Evolutionary conservation across 2,888 invertebrate species (phyloP), one percentile per base, ranked within the genome.

Genomic region (Diaprepes abbreviatus): DNA sequence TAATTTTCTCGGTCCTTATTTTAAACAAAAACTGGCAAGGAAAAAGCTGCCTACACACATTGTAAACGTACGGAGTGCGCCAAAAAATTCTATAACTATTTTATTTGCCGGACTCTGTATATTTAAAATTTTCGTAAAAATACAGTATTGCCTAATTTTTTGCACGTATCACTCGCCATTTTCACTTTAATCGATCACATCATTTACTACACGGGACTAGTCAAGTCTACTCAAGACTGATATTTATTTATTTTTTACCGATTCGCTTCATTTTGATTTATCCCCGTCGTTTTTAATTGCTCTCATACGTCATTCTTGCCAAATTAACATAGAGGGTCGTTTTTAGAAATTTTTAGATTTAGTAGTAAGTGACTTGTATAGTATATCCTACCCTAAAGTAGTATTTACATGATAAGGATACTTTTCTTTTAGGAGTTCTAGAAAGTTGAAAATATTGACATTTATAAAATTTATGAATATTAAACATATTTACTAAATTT

Each of bases 141-240:
- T 16, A 6, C 2, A 16, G 6, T 17, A 40, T 1, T 1, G 40
- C 7, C 7, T 2, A 16, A 10, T 45, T n/a, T 45, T n/a, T 45
- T 24, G 1, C 24, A 24, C 3, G 7, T 12, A 45, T 24, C 45
- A 45, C 24, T 45, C 24, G 21, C 21, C 21, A 45, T 21, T 21
- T 21, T 16, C 3, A n/a, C 2, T n/a, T 45, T 45, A 21, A 21
- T n/a, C 2, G n/a, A n/a, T n/a, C n/a, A n/a, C 14, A 52, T 17
- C 36, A 65, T n/a, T n/a, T n/a, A n/a, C 31, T 16, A 57, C 57
- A 19, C 28, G 43, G 38, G 68, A 63, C 68, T 68, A 68, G 68
- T 68, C 63, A 43, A 62, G 62, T 62, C 45, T 58, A 40, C 17
- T 38, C 19, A 54, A 68, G 69, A 69, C 69, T 69, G 69, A 69